Conservation (phyloP, 2,888 invertebrate species). For the Pyralis farinalis region DNA sequence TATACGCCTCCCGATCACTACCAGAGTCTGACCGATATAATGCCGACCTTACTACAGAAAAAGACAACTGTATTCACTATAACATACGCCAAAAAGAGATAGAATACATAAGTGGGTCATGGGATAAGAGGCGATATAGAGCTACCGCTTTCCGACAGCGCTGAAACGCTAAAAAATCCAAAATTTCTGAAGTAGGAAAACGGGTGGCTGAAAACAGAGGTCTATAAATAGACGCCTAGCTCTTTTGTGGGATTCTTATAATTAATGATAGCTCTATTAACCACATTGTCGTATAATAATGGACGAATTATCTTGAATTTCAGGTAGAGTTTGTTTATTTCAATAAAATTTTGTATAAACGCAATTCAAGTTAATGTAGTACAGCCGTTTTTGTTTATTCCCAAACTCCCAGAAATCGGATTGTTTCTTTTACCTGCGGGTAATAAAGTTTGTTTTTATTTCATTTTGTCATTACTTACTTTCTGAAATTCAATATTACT, state of each 20-base stretch:
- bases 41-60: constrained; percentile 63
- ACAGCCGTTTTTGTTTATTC: too few relatives aligned
- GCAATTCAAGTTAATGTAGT: too few relatives aligned
- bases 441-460: too few relatives aligned
- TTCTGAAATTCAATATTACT: too few relatives aligned
- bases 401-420: too few relatives aligned
- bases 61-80: constrained; percentile 33
- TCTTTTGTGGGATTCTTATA: constrained; percentile 36
- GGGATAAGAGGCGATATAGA: constrained; percentile 62
- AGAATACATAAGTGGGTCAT: constrained; percentile 67
- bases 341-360: too few relatives aligned
- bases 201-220: constrained; percentile 46
- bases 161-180: constrained; percentile 50
- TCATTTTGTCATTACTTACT: too few relatives aligned
- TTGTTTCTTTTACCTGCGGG: too few relatives aligned
- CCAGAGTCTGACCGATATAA: constrained; percentile 72
- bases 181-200: constrained; percentile 27
- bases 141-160: constrained; percentile 53
- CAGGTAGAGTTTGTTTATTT: too few relatives aligned
- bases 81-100: constrained; percentile 29
- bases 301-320: too few relatives aligned
- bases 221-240: constrained; percentile 54
- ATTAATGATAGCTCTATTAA: constrained; percentile 33
- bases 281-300: background rate
- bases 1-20: constrained; percentile 63